Conservation (phyloP, 2,113 vertebrate genomes). For the Spermophilus dauricus region DNA sequence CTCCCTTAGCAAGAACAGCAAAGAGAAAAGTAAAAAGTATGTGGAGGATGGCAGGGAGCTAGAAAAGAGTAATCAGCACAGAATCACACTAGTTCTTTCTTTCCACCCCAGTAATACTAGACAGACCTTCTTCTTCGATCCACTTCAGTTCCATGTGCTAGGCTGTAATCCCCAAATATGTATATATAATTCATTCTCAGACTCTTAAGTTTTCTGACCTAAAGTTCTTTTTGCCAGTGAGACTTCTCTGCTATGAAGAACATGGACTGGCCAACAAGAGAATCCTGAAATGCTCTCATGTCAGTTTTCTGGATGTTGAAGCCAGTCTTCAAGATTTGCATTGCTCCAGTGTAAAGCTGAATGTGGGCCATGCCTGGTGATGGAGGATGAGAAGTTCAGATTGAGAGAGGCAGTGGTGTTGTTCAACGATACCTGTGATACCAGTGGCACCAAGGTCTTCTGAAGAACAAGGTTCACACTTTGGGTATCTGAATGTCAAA, state of each 20-base stretch:
- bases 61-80: neutral
- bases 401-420: neutral
- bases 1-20: neutral
- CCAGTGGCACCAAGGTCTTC: neutral
- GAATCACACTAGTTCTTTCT: neutral
- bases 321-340: neutral
- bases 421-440: neutral
- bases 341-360: neutral
- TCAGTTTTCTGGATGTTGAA: neutral
- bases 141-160: accelerated
- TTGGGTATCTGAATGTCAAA: neutral
- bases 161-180: neutral
- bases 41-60: neutral
- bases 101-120: neutral
- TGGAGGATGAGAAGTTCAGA: neutral
- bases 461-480: neutral
- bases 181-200: neutral
- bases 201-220: neutral
- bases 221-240: neutral
- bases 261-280: neutral
- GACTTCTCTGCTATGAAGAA: neutral
- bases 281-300: neutral
- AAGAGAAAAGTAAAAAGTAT: neutral
- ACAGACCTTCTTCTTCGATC: neutral
- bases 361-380: neutral